phyloP scores from a whole-genome alignment of 2,113 vertebrate genomes.

The Sander lucioperca region DNA sequence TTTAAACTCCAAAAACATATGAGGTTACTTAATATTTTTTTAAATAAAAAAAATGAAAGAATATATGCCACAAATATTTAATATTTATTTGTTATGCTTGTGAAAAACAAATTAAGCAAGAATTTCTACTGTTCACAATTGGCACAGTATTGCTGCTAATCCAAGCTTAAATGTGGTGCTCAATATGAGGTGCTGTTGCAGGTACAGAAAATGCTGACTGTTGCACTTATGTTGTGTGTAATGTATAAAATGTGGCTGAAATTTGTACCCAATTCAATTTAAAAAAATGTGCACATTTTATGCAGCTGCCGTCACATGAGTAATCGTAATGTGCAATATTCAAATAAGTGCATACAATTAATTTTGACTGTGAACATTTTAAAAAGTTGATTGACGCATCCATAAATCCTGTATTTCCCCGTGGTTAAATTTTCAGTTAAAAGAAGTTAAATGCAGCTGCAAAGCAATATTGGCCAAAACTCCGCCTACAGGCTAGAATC shows the following conservation, averaged over 20 bases:
- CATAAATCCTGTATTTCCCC: neutral
- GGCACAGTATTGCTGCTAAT: neutral
- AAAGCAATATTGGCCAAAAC: constrained; percentile 33
- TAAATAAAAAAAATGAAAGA: neutral
- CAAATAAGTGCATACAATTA: constrained; percentile 15
- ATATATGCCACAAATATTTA: neutral
- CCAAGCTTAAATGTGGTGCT: constrained; percentile 14
- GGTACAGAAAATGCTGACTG: neutral
- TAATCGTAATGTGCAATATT: constrained; percentile 12
- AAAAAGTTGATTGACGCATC: neutral
- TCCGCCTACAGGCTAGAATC: constrained; percentile 4
- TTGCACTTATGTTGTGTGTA: neutral
- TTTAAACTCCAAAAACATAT: neutral
- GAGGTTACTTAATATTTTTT: neutral
- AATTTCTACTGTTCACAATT: constrained; percentile 11
- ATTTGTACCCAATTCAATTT: neutral
- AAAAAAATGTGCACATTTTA: neutral
- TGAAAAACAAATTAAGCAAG: constrained; percentile 39
- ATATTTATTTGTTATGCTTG: constrained; percentile 36
- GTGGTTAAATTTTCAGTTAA: constrained; percentile 2
- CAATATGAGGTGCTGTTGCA: constrained; percentile 11
- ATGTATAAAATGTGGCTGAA: neutral
- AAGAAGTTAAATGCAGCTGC: constrained; percentile 22
- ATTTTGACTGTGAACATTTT: constrained; percentile 7
- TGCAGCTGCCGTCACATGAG: constrained; percentile 22